These are phyloP conservation scores for Epirrhoe tristata DNA, from an alignment of 2,888 invertebrate species.

Conservation along the genomic window DNA sequence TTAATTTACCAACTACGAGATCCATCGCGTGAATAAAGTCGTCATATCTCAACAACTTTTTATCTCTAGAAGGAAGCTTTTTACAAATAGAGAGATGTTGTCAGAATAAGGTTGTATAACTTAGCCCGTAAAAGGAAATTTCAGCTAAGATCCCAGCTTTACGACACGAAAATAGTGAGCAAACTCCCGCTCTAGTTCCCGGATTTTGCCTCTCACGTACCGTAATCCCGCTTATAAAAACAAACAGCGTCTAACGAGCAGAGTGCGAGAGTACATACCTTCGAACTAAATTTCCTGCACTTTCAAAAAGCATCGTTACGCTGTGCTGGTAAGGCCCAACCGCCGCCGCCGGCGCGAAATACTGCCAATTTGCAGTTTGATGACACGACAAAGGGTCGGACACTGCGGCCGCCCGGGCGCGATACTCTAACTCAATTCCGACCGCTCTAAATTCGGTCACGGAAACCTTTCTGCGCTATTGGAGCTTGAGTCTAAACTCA, in stretches of 20 bases:
- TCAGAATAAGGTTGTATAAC: background rate
- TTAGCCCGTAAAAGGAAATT: slow-evolving; percentile 10
- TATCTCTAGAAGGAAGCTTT: background rate
- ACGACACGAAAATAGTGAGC: slow-evolving; percentile 14
- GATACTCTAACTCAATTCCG: slow-evolving; percentile 65
- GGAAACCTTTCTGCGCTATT: slow-evolving; percentile 53
- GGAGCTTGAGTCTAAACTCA: slow-evolving; percentile 40
- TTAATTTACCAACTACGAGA: slow-evolving; percentile 14
- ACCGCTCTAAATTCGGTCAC: slow-evolving; percentile 61
- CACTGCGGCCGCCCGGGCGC: slow-evolving; percentile 49
- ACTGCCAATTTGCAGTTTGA: slow-evolving; percentile 79
- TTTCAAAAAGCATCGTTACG: slow-evolving; percentile 34
- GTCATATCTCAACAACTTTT: background rate
- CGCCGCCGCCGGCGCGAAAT: slow-evolving; percentile 47
- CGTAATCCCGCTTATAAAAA: slow-evolving; percentile 40
- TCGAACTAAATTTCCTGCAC: slow-evolving; percentile 32
- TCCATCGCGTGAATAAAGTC: slow-evolving; percentile 16
- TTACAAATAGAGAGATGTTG: background rate
- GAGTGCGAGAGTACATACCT: slow-evolving; percentile 34
- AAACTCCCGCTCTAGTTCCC: slow-evolving; percentile 4
- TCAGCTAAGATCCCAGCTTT: slow-evolving; percentile 1
- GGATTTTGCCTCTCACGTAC: slow-evolving; percentile 17
- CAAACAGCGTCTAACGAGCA: slow-evolving; percentile 41
- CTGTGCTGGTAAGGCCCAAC: background rate
- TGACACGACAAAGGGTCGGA: slow-evolving; percentile 73